Percentiles rank a stretch among this genome's conserved stretches.
Evolutionary conservation across 1,140 invertebrate genomes (phyloP).

Genomic region (Lutraria rhynchaena): DNA sequence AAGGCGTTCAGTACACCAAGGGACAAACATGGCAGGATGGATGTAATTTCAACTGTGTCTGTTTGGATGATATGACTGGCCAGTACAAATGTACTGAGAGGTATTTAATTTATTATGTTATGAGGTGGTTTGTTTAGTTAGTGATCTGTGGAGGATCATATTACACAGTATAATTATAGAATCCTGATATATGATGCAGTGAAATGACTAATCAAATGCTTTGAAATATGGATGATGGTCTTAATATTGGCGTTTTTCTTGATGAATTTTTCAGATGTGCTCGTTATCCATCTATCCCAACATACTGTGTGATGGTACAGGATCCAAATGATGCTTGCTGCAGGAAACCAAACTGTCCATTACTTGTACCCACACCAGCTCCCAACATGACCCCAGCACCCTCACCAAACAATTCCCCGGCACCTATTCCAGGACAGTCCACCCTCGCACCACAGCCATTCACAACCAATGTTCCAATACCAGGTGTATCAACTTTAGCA

Average conservation of each 20-base stretch:
- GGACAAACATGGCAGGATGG: conserved; percentile 70
- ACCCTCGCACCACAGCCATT: conserved; percentile 42
- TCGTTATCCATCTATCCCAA: conserved; percentile 65
- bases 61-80: conserved; percentile 66
- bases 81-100: conserved; percentile 70
- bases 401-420: not conserved
- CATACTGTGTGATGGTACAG: conserved; percentile 64
- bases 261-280: too few species aligned
- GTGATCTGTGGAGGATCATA: too few species aligned
- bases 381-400: conserved; percentile 49
- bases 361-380: conserved; percentile 57
- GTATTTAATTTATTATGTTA: conserved; percentile 54
- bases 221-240: too few species aligned
- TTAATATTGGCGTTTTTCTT: too few species aligned
- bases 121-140: too few species aligned
- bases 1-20: conserved; percentile 61
- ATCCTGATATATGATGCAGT: too few species aligned
- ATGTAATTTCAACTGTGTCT: conserved; percentile 66
- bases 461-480: too few species aligned
- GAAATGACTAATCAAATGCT: too few species aligned
- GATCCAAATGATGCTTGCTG: conserved; percentile 71
- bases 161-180: too few species aligned
- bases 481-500: conserved; percentile 11
- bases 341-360: conserved; percentile 64
- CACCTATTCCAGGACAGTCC: conserved; percentile 12